A percentile compares a stretch with the other conserved stretches of the same genome.
Conservation (phyloP, 2,113 vertebrate species). For the Otis tarda region DNA sequence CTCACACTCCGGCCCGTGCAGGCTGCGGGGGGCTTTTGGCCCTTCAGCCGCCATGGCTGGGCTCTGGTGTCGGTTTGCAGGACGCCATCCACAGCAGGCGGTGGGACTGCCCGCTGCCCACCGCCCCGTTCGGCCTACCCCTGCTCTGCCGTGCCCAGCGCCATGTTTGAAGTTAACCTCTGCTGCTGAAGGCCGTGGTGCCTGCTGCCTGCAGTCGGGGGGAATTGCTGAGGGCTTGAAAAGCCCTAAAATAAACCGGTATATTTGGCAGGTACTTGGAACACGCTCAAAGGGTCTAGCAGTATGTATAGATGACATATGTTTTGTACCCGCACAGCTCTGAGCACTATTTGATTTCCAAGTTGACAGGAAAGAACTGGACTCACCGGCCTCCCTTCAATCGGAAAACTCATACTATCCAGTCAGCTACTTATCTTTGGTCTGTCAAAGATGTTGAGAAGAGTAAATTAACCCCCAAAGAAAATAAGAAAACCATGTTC, state of each 20-base stretch:
- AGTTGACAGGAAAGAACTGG: neutral
- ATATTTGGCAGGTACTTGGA: neutral
- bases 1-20: neutral
- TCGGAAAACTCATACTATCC: neutral
- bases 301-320: accelerated
- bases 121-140: too few relatives aligned
- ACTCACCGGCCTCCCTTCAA: accelerated
- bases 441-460: neutral
- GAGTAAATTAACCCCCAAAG: neutral
- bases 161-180: too few relatives aligned
- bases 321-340: neutral
- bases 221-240: neutral
- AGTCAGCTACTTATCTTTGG: neutral
- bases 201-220: neutral
- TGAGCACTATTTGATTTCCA: neutral
- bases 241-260: neutral
- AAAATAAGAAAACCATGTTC: accelerated
- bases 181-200: neutral
- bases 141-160: too few relatives aligned
- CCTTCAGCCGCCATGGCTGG: too few relatives aligned
- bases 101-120: too few relatives aligned
- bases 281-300: accelerated
- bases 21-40: too few relatives aligned
- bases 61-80: too few relatives aligned
- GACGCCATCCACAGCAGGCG: too few relatives aligned